phyloP scores from a whole-genome alignment of 2,888 invertebrate genomes.

The Campopleginae sp. region DNA sequence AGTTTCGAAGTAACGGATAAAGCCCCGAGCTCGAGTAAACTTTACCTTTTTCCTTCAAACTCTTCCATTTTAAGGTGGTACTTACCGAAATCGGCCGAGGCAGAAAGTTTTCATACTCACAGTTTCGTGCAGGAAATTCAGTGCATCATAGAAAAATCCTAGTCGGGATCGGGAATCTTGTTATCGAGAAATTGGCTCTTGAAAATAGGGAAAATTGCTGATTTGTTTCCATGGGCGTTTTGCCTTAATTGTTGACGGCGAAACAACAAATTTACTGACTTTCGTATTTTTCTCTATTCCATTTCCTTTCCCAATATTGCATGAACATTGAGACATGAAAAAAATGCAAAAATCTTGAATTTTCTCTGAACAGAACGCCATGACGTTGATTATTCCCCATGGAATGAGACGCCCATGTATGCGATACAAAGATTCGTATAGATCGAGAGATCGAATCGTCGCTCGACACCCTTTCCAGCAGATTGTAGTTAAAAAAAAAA shows the following conservation, averaged over 20 bases:
- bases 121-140: no score
- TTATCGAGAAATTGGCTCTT: not conserved
- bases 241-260: not conserved
- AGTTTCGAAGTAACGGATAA: not conserved
- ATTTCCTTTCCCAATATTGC: not conserved
- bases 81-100: no score
- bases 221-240: no score
- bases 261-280: not conserved
- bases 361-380: not conserved
- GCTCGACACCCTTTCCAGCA: slow-evolving; percentile 17
- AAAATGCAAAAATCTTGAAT: not conserved
- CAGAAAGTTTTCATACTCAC: no score
- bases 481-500: not conserved
- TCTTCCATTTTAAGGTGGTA: no score
- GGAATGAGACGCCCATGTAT: not conserved
- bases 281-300: not conserved
- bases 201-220: not conserved
- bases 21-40: not conserved
- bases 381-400: not conserved
- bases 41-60: not conserved
- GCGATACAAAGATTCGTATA: not conserved
- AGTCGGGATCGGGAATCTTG: not conserved
- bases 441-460: slow-evolving; percentile 21
- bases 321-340: not conserved
- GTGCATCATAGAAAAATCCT: no score